phyloP scores from a whole-genome alignment of 2,888 invertebrate genomes.

The Neoitamus cyanurus region DNA sequence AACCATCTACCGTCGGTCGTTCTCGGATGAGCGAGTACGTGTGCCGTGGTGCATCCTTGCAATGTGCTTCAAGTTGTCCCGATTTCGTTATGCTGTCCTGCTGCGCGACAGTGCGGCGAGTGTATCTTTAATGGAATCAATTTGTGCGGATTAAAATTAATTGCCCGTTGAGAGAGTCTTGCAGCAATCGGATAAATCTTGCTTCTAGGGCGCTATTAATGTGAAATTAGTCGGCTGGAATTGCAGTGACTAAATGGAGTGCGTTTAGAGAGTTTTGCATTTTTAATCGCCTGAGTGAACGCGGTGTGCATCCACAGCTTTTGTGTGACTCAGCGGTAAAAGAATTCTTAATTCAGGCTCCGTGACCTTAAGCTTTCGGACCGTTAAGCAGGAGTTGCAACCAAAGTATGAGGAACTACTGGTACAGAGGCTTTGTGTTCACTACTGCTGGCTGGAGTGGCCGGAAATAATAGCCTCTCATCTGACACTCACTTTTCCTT shows the following conservation, averaged over 20 bases:
- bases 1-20: neutral
- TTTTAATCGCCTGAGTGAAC: conserved; percentile 8
- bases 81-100: neutral
- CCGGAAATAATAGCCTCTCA: conserved; percentile 11
- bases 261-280: conserved; percentile 3
- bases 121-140: conserved; percentile 21
- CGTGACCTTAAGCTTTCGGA: neutral
- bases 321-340: neutral
- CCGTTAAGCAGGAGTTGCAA: neutral
- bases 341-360: conserved; percentile 3
- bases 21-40: neutral
- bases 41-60: neutral
- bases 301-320: neutral
- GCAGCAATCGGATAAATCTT: neutral
- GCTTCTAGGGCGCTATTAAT: neutral
- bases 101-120: neutral
- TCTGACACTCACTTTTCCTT: neutral
- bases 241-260: neutral
- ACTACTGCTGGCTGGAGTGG: neutral
- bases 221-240: neutral
- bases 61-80: neutral
- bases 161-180: neutral
- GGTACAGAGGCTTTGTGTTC: neutral
- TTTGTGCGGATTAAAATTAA: conserved; percentile 38
- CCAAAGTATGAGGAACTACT: neutral